Evolutionary conservation across 2,113 vertebrate species (phyloP).

Genomic region (Laticauda laticaudata): DNA sequence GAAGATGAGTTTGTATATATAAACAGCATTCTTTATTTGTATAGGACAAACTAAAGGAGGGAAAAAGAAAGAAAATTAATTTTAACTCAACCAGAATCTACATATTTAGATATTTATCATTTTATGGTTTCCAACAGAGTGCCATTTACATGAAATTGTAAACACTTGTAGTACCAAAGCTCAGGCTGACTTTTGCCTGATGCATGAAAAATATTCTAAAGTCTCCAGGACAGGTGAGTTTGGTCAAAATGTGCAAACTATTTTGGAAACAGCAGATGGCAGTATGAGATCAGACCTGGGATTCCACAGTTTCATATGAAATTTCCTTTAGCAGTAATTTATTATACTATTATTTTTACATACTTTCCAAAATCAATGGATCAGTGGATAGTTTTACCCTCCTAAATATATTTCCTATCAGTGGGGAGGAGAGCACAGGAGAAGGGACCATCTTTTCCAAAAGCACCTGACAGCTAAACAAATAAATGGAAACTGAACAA

Average conservation of each 20-base stretch:
- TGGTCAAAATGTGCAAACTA: neutral
- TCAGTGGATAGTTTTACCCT: neutral
- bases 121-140: neutral
- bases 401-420: neutral
- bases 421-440: neutral
- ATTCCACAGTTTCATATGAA: neutral
- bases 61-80: neutral
- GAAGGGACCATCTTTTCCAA: neutral
- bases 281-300: neutral
- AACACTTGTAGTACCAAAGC: neutral
- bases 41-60: neutral
- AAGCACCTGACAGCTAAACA: neutral
- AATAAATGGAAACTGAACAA: too few species aligned
- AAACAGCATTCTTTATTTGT: neutral
- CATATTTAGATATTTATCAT: neutral
- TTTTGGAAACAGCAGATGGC: neutral
- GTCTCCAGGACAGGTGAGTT: neutral
- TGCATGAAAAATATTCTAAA: neutral
- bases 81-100: neutral
- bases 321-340: neutral
- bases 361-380: neutral
- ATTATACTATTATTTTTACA: neutral
- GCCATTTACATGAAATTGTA: neutral
- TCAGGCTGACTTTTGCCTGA: neutral
- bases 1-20: neutral